Base-by-base conservation (phyloP, 2,113 vertebrate genomes). In the Petrocephalus zakoni region DNA sequence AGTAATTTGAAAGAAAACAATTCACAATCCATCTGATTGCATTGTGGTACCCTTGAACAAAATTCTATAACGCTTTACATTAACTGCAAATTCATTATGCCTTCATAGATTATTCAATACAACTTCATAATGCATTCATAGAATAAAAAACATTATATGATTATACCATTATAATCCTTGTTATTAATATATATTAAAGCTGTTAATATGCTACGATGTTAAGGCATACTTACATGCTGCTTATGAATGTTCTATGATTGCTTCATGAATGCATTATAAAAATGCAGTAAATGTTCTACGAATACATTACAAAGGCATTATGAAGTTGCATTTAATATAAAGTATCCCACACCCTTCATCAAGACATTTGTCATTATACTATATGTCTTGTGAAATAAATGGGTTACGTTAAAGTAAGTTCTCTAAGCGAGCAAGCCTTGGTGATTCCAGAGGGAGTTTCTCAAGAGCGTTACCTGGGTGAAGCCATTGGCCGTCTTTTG, bases 401-500 rank as follows among this genome's bases (percentile, higher is more conserved):
- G 68, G 4, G 29, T 37, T 19, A 75, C 34, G 68, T 75, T 75
- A 72, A 61, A 83, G 85, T 85, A 86, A 90, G 88, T 90, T 91
- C 92, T 88, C 42, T 90, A 64, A 19, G 88, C 89, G 25, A 89
- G 82, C 22, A 17, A 58, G 9, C 25, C n/a, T 22, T 58, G 56
- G 21, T 61, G 58, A 78, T 17, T 13, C 15, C 72, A 64, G 46
- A 17, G 19, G 8, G 7, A 72, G 4, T 6, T 61, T n/a, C 37
- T n/a, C 52, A 9, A 53, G 47, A 2, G 3, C 5, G 9, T 88
- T 91, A 99, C 98, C 97, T 97, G 93, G 0, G 97, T 95, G 84
- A 99, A 95, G 91, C 96, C 97, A 90, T 91, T 93, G 4, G 97
- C 98, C 0, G 94, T 96, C 25, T 93, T 92, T 78, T 93, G 89